These are phyloP conservation scores for Shargacucullia verbasci DNA, from an alignment of 2,888 invertebrate genomes.

Conservation along the genomic window DNA sequence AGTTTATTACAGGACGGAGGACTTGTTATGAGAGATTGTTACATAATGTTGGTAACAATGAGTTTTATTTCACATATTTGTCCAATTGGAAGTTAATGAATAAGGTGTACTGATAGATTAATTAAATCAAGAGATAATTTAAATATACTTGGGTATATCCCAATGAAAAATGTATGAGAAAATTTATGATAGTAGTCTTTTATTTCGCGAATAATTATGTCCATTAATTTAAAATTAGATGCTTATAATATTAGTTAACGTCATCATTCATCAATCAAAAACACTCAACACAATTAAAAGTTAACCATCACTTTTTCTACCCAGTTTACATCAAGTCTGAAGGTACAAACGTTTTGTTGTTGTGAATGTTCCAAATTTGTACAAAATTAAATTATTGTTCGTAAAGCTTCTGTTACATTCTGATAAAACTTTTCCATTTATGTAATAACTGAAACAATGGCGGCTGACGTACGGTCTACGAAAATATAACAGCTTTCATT, in stretches of 20 bases:
- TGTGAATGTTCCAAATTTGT: slow-evolving; percentile 4
- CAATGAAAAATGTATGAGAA: not conserved
- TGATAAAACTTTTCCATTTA: slow-evolving; percentile 27
- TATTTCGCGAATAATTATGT: not conserved
- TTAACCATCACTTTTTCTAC: slow-evolving; percentile 23
- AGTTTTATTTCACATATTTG: too few species aligned
- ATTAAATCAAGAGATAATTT: too few species aligned
- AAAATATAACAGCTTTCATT: slow-evolving; percentile 32
- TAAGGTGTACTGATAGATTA: too few species aligned
- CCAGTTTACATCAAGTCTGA: slow-evolving; percentile 3
- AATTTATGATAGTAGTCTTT: too few species aligned
- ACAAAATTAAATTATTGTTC: slow-evolving; percentile 8
- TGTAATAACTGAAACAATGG: slow-evolving; percentile 20
- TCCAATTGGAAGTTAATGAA: too few species aligned
- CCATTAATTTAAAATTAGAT: slow-evolving; percentile 1
- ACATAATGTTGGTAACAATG: not conserved
- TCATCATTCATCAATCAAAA: slow-evolving; percentile 20
- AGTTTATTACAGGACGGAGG: slow-evolving; percentile 1
- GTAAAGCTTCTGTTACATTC: slow-evolving; percentile 19
- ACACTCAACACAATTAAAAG: slow-evolving; percentile 23
- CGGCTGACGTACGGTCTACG: slow-evolving; percentile 19
- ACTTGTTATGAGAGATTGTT: not conserved
- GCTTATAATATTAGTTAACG: slow-evolving; percentile 8
- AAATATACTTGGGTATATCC: not conserved
- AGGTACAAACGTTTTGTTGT: slow-evolving; percentile 1